phyloP scores from a whole-genome alignment of 2,797 vertebrate species.

The Chloroceryle inda region DNA sequence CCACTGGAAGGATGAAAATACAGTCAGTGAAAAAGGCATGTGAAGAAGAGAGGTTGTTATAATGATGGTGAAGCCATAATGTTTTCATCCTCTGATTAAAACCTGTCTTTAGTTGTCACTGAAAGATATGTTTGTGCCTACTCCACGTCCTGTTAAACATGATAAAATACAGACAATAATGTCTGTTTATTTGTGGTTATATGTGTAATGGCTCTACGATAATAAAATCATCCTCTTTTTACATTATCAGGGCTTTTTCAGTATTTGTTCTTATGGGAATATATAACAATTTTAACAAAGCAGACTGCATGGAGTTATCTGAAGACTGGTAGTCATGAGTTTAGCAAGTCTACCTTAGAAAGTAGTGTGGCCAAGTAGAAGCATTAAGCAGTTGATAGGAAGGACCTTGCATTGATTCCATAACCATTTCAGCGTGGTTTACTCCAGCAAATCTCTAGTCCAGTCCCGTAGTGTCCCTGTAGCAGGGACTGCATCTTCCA shows the following conservation, averaged over 20 bases:
- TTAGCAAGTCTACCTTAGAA: neutral
- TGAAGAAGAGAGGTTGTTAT: slow-evolving; percentile 37
- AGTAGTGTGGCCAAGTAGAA: neutral
- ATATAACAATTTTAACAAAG: neutral
- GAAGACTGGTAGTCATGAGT: neutral
- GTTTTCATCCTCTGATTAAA: neutral
- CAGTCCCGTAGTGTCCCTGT: neutral
- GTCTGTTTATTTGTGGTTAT: neutral
- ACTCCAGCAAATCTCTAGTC: neutral
- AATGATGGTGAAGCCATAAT: neutral
- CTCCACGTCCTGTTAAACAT: neutral
- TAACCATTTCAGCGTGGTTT: rapidly evolving
- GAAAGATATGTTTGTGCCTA: neutral
- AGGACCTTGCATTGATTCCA: neutral
- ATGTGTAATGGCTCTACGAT: slow-evolving; percentile 1
- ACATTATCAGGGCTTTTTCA: neutral
- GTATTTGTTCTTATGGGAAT: neutral
- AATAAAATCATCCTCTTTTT: neutral
- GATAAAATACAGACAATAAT: neutral
- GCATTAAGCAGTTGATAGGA: neutral
- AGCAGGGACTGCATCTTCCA: neutral
- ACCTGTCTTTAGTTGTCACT: neutral
- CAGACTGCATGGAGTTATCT: neutral
- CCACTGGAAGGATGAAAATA: slow-evolving; percentile 67
- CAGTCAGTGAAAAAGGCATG: slow-evolving; percentile 41